Percentiles rank a stretch among this genome's conserved stretches.
Evolutionary conservation across 2,113 vertebrate genomes (phyloP).

Genomic region (Suncus etruscus): DNA sequence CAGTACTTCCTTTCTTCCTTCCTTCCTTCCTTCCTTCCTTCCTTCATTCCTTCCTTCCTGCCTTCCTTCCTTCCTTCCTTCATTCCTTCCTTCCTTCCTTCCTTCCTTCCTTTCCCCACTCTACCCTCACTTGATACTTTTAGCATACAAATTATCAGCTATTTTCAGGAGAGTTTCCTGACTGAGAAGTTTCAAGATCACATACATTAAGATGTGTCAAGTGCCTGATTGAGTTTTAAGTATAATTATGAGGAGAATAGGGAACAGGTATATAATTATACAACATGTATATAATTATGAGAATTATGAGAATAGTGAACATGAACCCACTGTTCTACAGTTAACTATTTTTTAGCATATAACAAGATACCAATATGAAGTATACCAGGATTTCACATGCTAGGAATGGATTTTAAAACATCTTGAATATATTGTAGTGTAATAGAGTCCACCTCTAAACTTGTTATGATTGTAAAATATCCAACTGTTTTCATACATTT

Average conservation of each 20-base stretch:
- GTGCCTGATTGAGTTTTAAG: constrained; percentile 38
- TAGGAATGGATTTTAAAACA: constrained; percentile 60
- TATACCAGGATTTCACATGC: background rate
- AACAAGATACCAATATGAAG: constrained; percentile 38
- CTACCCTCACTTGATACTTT: too few species aligned
- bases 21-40: too few species aligned
- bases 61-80: too few species aligned
- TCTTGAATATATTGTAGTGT: constrained; percentile 66
- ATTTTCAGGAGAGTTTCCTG: constrained; percentile 26
- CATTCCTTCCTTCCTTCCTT: too few species aligned
- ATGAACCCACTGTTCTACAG: background rate
- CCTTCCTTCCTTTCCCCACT: too few species aligned
- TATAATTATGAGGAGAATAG: constrained; percentile 35
- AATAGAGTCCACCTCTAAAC: constrained; percentile 72
- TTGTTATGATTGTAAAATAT: constrained; percentile 73
- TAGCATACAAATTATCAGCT: background rate
- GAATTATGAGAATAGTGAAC: constrained; percentile 31
- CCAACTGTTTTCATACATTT: constrained; percentile 67
- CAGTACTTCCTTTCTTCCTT: background rate
- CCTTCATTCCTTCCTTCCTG: too few species aligned
- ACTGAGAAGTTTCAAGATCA: background rate
- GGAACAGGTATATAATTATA: background rate
- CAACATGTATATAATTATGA: background rate
- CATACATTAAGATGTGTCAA: constrained; percentile 44
- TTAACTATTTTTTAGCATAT: constrained; percentile 42